These are phyloP conservation scores for Cromileptes altivelis DNA, from an alignment of 2,113 vertebrate species.

Conservation along the genomic window DNA sequence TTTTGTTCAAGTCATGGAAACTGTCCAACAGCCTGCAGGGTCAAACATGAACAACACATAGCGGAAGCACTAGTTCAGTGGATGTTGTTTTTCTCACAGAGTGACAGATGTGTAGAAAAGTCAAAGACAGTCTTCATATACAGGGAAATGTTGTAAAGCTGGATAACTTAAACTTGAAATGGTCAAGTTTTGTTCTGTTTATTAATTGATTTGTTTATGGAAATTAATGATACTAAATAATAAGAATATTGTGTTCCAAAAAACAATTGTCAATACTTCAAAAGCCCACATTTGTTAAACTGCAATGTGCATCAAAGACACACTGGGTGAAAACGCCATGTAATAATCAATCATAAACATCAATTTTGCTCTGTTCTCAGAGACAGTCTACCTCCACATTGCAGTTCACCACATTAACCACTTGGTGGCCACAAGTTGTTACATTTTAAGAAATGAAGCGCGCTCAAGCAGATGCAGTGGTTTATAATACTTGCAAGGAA, in stretches of 20 bases:
- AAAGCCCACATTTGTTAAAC: neutral
- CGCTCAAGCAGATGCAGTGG: too few relatives aligned
- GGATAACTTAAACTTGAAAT: neutral
- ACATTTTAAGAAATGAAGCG: neutral
- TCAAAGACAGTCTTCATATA: neutral
- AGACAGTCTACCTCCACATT: neutral
- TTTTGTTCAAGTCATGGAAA: conserved; percentile 84
- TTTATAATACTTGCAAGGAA: too few relatives aligned
- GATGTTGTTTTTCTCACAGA: neutral
- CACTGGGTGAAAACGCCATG: neutral
- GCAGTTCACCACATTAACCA: conserved; percentile 50
- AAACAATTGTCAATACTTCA: neutral
- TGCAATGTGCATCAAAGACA: neutral
- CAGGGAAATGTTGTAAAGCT: neutral
- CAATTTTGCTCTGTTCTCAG: neutral
- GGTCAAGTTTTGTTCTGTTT: neutral
- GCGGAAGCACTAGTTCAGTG: neutral
- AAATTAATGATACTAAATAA: neutral
- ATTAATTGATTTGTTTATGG: too few relatives aligned
- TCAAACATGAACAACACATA: conserved; percentile 19
- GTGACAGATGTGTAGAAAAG: neutral
- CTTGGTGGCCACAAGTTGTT: conserved; percentile 23
- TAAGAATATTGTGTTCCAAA: neutral
- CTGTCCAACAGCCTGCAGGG: conserved; percentile 78
- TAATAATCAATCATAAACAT: neutral